A percentile compares a stretch with the other conserved stretches of the same genome.
phyloP scores from a whole-genome alignment of 2,113 vertebrate species.

The Tautogolabrus adspersus region DNA sequence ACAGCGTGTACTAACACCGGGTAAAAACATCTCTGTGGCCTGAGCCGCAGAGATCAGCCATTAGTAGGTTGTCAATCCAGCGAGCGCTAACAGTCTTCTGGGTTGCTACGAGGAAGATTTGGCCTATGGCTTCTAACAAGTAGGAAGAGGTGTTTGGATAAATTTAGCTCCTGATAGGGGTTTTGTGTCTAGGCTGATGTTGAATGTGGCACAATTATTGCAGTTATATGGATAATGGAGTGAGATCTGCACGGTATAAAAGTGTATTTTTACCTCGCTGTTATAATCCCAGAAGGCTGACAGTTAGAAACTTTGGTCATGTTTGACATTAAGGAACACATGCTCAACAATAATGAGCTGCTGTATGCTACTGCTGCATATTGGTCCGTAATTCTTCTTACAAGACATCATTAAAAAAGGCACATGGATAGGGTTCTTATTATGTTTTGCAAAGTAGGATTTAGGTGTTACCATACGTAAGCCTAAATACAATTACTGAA shows the following conservation, averaged over 20 bases:
- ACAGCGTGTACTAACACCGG: conserved; percentile 72
- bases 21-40: conserved; percentile 68
- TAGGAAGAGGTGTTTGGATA: conserved; percentile 61
- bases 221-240: conserved; percentile 68
- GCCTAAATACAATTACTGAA: no score
- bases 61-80: conserved; percentile 81
- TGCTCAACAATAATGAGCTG: conserved; percentile 31
- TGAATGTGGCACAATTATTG: conserved; percentile 68
- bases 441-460: neutral
- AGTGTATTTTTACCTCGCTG: conserved; percentile 61
- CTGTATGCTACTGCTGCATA: conserved; percentile 21
- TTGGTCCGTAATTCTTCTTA: conserved; percentile 15
- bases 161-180: conserved; percentile 66
- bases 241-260: conserved; percentile 45
- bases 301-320: conserved; percentile 43
- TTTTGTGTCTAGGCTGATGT: conserved; percentile 44
- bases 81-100: conserved; percentile 60
- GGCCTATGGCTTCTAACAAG: conserved; percentile 61
- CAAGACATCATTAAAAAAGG: conserved; percentile 13
- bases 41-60: conserved; percentile 74
- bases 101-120: conserved; percentile 63
- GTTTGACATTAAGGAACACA: conserved; percentile 39
- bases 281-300: conserved; percentile 18
- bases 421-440: conserved; percentile 3
- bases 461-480: neutral